These are phyloP conservation scores for Sarcophaga subvicina DNA, from an alignment of 2,888 invertebrate genomes.

Conservation along the genomic window DNA sequence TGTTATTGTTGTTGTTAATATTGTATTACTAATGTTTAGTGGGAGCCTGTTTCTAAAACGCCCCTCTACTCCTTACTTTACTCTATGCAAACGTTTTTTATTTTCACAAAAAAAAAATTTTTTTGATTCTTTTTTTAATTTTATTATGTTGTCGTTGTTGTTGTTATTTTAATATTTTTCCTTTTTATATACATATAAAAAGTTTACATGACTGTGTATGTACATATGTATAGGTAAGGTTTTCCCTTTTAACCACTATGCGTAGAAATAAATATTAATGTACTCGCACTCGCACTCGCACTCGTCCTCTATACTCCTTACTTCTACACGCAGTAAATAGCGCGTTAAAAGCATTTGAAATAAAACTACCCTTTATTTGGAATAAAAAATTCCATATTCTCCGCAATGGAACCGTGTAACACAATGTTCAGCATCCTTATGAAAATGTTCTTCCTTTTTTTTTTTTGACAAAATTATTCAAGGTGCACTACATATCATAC, in stretches of 20 bases:
- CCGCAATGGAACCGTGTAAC: not conserved
- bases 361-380: not conserved
- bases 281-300: no score
- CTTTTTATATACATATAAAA: slow-evolving; percentile 25
- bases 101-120: slow-evolving; percentile 1
- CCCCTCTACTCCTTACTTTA: no score
- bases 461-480: not conserved
- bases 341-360: not conserved
- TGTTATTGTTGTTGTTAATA: slow-evolving; percentile 14
- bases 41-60: slow-evolving; percentile 46
- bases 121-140: slow-evolving; percentile 45
- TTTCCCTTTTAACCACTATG: no score
- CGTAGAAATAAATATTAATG: no score
- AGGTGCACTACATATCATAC: not conserved
- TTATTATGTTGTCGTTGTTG: slow-evolving; percentile 70
- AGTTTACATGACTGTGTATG: no score
- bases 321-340: not conserved
- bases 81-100: not conserved
- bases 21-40: slow-evolving; percentile 44
- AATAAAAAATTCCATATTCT: not conserved
- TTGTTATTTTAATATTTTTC: slow-evolving; percentile 59
- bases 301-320: no score
- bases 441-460: not conserved
- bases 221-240: no score
- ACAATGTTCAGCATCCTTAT: not conserved